These are phyloP conservation scores for Tamandua tetradactyla DNA, from an alignment of 2,797 vertebrate genomes.

Conservation along the genomic window DNA sequence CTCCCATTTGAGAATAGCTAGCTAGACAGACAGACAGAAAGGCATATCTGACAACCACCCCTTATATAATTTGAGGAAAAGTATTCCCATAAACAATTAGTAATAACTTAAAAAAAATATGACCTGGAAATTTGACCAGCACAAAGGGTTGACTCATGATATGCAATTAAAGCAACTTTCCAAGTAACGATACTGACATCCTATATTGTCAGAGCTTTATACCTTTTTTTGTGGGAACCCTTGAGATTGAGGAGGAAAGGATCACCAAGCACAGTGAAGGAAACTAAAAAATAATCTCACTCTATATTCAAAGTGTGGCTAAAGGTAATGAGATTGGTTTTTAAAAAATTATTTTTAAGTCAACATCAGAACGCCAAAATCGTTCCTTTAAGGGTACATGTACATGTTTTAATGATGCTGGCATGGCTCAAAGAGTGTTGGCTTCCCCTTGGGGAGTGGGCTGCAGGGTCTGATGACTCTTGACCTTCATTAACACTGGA, in stretches of 20 bases:
- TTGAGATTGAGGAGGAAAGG: background rate
- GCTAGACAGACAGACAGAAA: background rate
- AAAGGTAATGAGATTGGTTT: background rate
- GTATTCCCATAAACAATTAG: background rate
- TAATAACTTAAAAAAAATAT: background rate
- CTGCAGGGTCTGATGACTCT: background rate
- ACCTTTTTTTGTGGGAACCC: background rate
- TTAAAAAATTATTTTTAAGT: conserved; percentile 24
- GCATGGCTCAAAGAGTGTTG: background rate
- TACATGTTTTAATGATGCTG: background rate
- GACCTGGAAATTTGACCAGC: background rate
- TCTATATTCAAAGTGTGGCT: background rate
- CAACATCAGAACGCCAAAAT: background rate
- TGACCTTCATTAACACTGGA: background rate
- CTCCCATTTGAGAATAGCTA: background rate
- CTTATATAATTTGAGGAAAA: background rate
- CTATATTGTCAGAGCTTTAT: background rate
- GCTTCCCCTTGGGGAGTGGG: background rate
- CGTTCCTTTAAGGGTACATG: background rate
- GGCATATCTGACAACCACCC: background rate
- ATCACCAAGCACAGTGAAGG: background rate
- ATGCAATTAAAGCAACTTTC: background rate
- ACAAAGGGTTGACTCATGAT: background rate
- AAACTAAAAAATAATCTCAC: background rate
- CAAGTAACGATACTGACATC: background rate